A percentile compares a stretch with the other conserved stretches of the same genome.
Conservation (phyloP, 2,888 invertebrate genomes). For the Melanostoma scalare region DNA sequence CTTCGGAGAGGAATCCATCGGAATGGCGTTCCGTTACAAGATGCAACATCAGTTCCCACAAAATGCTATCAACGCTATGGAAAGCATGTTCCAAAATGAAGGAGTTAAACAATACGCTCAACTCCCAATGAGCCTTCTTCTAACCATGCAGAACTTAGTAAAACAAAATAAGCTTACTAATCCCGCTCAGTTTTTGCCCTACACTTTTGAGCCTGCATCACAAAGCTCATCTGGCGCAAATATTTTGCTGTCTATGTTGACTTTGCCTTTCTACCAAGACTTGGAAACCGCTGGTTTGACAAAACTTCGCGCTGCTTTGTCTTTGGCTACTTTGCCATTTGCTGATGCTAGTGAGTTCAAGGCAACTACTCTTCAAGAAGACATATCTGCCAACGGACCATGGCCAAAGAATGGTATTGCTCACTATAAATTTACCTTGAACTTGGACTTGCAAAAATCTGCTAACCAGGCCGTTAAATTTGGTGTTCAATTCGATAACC, state of each 20-base stretch:
- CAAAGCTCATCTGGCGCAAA: constrained; percentile 34
- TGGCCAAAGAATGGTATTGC: constrained; percentile 61
- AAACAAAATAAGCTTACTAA: constrained; percentile 37
- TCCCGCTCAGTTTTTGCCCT: constrained; percentile 52
- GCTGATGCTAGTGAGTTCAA: constrained; percentile 55
- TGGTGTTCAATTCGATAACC: constrained; percentile 63
- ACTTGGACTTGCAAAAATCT: constrained; percentile 66
- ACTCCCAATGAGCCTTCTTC: constrained; percentile 48
- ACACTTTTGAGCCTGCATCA: constrained; percentile 49
- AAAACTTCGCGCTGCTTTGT: constrained; percentile 59
- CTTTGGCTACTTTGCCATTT: constrained; percentile 53
- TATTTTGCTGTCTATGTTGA: constrained; percentile 48
- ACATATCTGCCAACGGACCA: constrained; percentile 34
- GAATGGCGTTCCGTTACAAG: constrained; percentile 84
- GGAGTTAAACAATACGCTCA: constrained; percentile 55
- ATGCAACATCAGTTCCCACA: constrained; percentile 83
- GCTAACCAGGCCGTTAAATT: constrained; percentile 65
- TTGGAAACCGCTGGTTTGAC: constrained; percentile 45
- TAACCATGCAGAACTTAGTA: constrained; percentile 59
- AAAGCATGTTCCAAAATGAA: constrained; percentile 51
- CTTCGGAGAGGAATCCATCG: constrained; percentile 83
- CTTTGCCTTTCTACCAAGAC: constrained; percentile 63
- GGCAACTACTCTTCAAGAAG: constrained; percentile 36
- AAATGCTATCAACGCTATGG: constrained; percentile 78
- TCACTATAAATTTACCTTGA: constrained; percentile 61